phyloP scores from a whole-genome alignment of 92 coral and sea anemone genomes.

The Palythoa grandis region DNA sequence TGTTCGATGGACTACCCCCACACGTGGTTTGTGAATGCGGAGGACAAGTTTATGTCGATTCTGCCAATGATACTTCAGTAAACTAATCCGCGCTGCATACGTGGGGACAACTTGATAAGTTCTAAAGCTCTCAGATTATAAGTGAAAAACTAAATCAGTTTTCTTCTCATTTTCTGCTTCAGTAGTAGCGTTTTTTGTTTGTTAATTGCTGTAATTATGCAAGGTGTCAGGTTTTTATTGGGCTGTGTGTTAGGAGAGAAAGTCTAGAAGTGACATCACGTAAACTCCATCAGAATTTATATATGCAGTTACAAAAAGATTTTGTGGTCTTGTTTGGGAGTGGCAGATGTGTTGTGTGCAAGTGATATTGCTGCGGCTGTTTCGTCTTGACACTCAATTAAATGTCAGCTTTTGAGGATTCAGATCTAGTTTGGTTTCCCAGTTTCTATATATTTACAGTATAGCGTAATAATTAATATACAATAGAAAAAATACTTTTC shows the following conservation, averaged over 20 bases:
- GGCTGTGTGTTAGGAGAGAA: not conserved
- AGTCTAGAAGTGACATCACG: not conserved
- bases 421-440: not conserved
- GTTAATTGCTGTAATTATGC: not conserved
- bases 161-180: not conserved
- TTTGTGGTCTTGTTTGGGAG: conserved; percentile 24
- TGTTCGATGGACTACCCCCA: conserved; percentile 14
- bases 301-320: not conserved
- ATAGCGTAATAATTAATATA: not conserved
- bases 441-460: not conserved
- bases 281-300: not conserved
- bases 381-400: not conserved
- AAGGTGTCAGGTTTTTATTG: conserved; percentile 30
- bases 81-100: conserved; percentile 9
- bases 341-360: conserved; percentile 25
- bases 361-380: conserved; percentile 15
- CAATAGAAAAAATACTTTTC: not conserved
- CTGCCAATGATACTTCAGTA: conserved; percentile 16
- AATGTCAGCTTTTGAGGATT: not conserved
- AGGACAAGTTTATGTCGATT: conserved; percentile 9
- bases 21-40: conserved; percentile 32
- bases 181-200: not conserved
- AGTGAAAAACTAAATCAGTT: not conserved
- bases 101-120: not conserved
- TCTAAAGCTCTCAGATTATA: not conserved